phyloP scores from a whole-genome alignment of 2,113 vertebrate species.

The Rhipidura dahli region DNA sequence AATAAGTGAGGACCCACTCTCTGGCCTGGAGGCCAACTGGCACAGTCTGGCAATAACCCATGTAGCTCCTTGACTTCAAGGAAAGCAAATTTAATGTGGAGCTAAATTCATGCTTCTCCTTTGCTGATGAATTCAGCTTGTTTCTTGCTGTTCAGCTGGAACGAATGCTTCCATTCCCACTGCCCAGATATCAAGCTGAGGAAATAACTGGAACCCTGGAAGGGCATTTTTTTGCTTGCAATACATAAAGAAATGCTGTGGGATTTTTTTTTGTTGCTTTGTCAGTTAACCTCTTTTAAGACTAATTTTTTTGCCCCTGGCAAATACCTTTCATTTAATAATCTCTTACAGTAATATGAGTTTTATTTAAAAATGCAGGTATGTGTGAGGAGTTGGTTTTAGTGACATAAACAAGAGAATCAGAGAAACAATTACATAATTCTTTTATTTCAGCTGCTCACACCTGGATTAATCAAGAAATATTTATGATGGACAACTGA shows the following conservation, averaged over 20 bases:
- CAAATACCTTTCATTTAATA: background rate
- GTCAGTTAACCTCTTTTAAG: background rate
- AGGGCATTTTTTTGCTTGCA: background rate
- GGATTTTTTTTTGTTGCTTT: background rate
- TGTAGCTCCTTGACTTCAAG: background rate
- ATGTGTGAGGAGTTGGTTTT: background rate
- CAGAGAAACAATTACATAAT: background rate
- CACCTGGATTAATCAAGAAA: background rate
- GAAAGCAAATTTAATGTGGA: background rate
- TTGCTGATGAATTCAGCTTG: conserved; percentile 11
- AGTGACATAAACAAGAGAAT: background rate
- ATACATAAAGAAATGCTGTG: background rate
- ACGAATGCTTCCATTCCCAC: background rate
- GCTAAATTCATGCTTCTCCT: background rate
- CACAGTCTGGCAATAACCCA: background rate
- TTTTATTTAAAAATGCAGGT: background rate
- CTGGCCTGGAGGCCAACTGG: background rate
- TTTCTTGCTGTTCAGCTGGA: conserved; percentile 26
- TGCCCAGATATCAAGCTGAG: background rate
- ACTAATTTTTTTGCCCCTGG: background rate
- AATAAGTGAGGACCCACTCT: background rate
- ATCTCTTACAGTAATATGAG: background rate
- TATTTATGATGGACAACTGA: background rate
- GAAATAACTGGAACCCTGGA: background rate
- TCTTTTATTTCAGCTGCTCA: background rate